Percentiles rank a stretch among this genome's conserved stretches.
Evolutionary conservation across 53 echinoderm and acorn worm genomes (phyloP).

Genomic region (Pentamera pediparva): DNA sequence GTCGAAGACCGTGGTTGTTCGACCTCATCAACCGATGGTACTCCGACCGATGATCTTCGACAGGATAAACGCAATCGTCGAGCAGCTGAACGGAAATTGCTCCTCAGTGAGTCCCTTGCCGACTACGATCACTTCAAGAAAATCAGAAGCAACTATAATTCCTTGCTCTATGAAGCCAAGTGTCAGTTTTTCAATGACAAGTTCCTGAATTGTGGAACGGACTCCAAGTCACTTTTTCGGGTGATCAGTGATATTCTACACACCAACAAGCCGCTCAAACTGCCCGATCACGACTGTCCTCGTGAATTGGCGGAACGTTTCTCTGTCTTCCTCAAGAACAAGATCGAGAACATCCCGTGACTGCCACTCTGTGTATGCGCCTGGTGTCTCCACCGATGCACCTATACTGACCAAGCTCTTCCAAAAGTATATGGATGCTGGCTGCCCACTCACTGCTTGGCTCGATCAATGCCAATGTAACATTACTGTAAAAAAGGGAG

Average conservation of each 20-base stretch:
- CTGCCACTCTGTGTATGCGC: too few species aligned
- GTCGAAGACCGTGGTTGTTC: neutral
- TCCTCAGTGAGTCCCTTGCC: neutral
- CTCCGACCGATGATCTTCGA: neutral
- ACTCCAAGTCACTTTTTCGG: neutral
- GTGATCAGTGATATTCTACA: neutral
- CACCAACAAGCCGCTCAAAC: neutral
- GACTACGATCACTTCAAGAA: neutral
- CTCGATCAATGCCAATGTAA: too few species aligned
- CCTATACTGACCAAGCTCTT: too few species aligned
- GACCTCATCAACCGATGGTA: neutral
- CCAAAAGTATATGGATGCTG: too few species aligned
- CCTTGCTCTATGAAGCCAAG: too few species aligned
- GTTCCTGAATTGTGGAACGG: neutral
- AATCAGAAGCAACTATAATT: neutral
- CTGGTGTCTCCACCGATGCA: too few species aligned
- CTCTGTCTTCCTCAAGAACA: conserved; percentile 10
- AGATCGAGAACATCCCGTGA: neutral
- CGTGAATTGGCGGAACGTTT: neutral
- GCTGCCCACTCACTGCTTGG: too few species aligned
- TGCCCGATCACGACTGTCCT: neutral
- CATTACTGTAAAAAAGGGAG: too few species aligned
- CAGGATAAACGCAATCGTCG: neutral
- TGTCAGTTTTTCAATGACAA: neutral
- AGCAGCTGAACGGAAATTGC: neutral